Base-by-base conservation (phyloP, 2,888 invertebrate genomes). In the Aspidiotus rigidus region DNA sequence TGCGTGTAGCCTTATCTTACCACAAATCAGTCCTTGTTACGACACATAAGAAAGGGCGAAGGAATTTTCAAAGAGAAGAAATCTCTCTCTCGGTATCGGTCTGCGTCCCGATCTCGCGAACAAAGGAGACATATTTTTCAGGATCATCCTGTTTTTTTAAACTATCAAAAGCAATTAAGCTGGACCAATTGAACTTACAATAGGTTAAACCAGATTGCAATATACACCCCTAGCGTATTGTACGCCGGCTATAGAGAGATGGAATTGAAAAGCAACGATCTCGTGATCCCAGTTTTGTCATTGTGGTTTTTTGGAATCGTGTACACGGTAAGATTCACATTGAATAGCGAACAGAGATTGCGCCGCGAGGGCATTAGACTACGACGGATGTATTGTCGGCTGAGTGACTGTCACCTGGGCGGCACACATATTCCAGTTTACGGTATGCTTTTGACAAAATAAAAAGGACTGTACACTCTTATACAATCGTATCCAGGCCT, bases 81-180 rank as follows among this genome's bases (percentile, higher is more conserved):
- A 28, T 28, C 28, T 28, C 28, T 28, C 28, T 44, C 49, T 49
- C 6, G 2, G 49, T 13, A 49, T 49, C 49, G 49, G 49, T 49
- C n/a, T n/a, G n/a, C n/a, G n/a, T n/a, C n/a, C n/a, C n/a, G n/a
- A n/a, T n/a, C n/a, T n/a, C 49, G 49, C 49, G 49, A 49, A 49
- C 49, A 49, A 49, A 49, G 49, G 49, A 49, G 49, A 49, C 49
- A 49, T n/a, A n/a, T 49, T 49, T 49, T 49, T 49, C 49, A 49
- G 49, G 28, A 49, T 49, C 49, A 49, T 49, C 49, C 49, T 49
- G 49, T 49, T 49, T 49, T 56, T 56, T 56, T 56, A 15, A 44
- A 15, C 60, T 53, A 67, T 67, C 67, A 67, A 59, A 67, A 67
- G 67, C 67, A 67, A 67, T 67, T 67, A 67, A 67, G 67, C 56